Conservation (phyloP, 2,113 vertebrate genomes). For the Mastomys natalensis region DNA sequence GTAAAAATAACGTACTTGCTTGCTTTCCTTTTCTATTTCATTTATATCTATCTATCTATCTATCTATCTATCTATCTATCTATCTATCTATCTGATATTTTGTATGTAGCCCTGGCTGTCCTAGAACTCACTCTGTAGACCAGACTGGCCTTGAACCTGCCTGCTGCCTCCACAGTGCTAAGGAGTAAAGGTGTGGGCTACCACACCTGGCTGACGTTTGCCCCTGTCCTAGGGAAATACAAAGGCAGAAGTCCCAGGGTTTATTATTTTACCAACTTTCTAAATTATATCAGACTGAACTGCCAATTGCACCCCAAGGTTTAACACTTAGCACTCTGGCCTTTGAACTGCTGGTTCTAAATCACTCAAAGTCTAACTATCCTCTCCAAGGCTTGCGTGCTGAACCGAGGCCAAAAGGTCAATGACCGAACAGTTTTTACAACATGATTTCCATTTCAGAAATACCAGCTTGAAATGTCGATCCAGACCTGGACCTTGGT, state of each 20-base stretch:
- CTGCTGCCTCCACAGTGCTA: not conserved
- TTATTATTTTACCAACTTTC: constrained; percentile 72
- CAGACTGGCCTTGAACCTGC: not conserved
- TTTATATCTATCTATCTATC: too few relatives aligned
- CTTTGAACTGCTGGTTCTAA: not conserved
- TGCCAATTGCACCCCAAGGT: not conserved
- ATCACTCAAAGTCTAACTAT: not conserved
- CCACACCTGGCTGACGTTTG: constrained; percentile 12
- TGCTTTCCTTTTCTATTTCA: not conserved
- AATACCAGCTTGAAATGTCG: not conserved
- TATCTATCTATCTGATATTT: not conserved
- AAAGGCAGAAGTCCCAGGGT: constrained; percentile 61
- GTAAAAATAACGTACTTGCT: constrained; percentile 86
- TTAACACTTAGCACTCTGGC: too few relatives aligned
- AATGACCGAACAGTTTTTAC: not conserved
- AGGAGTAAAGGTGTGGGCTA: not conserved
- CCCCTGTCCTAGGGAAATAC: constrained; percentile 44
- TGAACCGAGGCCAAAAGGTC: not conserved
- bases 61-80: too few relatives aligned
- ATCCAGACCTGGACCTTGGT: not conserved
- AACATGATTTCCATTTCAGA: constrained; percentile 12
- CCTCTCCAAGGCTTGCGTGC: not conserved
- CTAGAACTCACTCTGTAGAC: too few relatives aligned
- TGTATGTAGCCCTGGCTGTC: not conserved
- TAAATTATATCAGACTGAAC: constrained; percentile 67